Evolutionary conservation across 2,113 vertebrate species (phyloP), one percentile per base, ranked within the genome.

Genomic region (Cyprinodon tularosa): DNA sequence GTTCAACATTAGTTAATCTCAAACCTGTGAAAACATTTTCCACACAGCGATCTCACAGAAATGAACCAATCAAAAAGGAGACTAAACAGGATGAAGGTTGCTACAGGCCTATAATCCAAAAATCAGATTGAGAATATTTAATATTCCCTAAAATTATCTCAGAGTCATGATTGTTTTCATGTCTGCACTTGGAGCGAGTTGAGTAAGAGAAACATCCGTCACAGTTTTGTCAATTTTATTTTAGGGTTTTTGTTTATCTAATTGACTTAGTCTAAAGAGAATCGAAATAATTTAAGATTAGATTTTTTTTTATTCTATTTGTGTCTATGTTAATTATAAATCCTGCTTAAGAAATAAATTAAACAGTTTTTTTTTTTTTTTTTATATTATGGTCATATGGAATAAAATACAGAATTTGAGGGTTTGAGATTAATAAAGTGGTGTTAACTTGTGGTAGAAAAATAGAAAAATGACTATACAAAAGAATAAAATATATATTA

Each of bases 21-120:
- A 40, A 40, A 64, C 17, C 62, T 20, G 62, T n/a, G 17, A 13
- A 10, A 17, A 62, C 71, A 59, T 20, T 71, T 39, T 80, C 47
- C 22, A 63, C 67, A 15, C 65, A 63, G 62, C 15, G 50, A 71
- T 72, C 40, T 64, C 14, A 65, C 66, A 13, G 38, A 22, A 48
- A 75, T 36, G 53, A 66, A 82, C 68, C 60, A 45, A 63, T 57
- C 50, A 57, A 15, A 57, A 57, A 57, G 8, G 50, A 57, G 50
- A 57, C 20, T 20, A 57, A 57, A 57, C 50, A n/a, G 50, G 17
- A n/a, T 80, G 82, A 80, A 48, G 39, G 69, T 17, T 78, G 59
- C 57, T 15, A 42, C 10, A 39, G 62, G 50, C 63, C 14, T 2
- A 0, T 73, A 76, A 82, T 72, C 22, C 78, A 71, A 74, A 65